Percentiles rank a stretch among this genome's conserved stretches.
Evolutionary conservation across 2,888 invertebrate species (phyloP).

Genomic region (Trissoscelio sp.): DNA sequence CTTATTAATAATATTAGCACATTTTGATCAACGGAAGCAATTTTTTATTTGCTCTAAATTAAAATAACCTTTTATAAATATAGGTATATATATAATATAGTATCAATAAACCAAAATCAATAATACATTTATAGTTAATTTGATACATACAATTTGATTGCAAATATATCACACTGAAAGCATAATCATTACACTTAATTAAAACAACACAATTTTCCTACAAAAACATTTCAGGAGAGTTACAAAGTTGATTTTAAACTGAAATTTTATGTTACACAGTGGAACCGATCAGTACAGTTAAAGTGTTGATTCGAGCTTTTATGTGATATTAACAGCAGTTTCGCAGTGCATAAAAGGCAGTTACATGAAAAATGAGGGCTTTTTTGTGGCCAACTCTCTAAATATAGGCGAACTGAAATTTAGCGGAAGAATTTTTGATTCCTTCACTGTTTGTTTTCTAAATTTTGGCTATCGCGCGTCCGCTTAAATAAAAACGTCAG

Average conservation of each 20-base stretch:
- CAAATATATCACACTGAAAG: too few relatives aligned
- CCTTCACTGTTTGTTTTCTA: constrained; percentile 23
- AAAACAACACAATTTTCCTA: too few relatives aligned
- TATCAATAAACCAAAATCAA: too few relatives aligned
- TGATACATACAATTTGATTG: too few relatives aligned
- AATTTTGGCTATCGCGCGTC: constrained; percentile 33
- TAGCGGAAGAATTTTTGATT: constrained; percentile 24
- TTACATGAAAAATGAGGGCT: constrained; percentile 5
- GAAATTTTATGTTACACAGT: background rate
- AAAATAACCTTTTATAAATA: too few relatives aligned
- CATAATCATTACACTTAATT: too few relatives aligned
- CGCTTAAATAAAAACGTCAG: constrained; percentile 46
- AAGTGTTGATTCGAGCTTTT: constrained; percentile 1
- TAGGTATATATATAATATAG: too few relatives aligned
- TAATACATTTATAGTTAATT: too few relatives aligned
- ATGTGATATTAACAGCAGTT: background rate
- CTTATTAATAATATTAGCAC: too few relatives aligned
- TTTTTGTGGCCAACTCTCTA: background rate
- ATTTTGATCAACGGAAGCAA: too few relatives aligned
- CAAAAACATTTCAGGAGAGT: too few relatives aligned
- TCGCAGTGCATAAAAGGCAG: background rate
- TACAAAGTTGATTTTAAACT: background rate
- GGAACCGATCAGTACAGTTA: background rate
- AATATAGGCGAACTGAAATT: constrained; percentile 17
- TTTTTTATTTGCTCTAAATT: too few relatives aligned